Evolutionary conservation across 1,140 invertebrate species (phyloP), one percentile per base, ranked within the genome.

Genomic region (Procambarus virginalis): DNA sequence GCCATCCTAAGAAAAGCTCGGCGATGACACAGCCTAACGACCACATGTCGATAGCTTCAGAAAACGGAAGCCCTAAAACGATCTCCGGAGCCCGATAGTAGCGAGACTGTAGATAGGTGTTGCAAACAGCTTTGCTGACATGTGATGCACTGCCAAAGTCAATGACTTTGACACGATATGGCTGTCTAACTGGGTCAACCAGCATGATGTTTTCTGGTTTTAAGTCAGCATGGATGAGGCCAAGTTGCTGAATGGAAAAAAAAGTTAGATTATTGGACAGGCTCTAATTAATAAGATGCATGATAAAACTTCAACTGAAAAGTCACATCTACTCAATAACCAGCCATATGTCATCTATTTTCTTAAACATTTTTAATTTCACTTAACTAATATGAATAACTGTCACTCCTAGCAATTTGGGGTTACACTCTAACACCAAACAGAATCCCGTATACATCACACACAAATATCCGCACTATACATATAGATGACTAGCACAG

Each of bases 121-220:
- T 99, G 94, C 98, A 99, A 64, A 99, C 98, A 49, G 99, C 99
- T 95, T 99, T 99, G 93, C 98, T 99, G 79, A 99, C 98, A 94
- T 99, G 99, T 68, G 98, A 99, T 45, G 99, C 99, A 92, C 98
- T 99, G 91, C 99, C 99, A 95, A 99, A 99, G 95, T 99, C 99
- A 93, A 99, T 99, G 9, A 99, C 98, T 96, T 99, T 99, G 17
- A 98, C 97, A 93, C 98, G 95, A 94, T 99, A 99, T 0, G 99
- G 99, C 93, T 99, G 98, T 91, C 98, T 96, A 51, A 97, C 96
- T 55, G 99, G 99, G 95, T 99, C 99, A 83, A 99, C 98, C 93
- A 99, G 94, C 99, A 99, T 99, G 93, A 99, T 99, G 94, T 99
- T 99, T 95, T 99, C 99, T 12, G 99, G 99, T 94, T 99, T 99